These are phyloP conservation scores for Otus scops DNA, from an alignment of 2,797 vertebrate species.

Conservation along the genomic window DNA sequence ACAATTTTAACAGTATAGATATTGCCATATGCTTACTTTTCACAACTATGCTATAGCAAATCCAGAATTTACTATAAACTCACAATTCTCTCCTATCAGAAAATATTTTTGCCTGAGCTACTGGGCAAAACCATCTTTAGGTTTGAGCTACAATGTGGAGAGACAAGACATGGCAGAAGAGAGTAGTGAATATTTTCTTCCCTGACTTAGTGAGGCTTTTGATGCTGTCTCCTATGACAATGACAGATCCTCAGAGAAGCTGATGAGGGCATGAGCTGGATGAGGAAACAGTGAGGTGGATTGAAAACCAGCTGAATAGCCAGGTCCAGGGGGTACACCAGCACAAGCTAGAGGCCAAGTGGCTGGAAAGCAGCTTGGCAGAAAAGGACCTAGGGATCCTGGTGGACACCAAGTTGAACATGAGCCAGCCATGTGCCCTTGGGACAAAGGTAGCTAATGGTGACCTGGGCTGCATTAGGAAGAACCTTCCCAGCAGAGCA, in stretches of 20 bases:
- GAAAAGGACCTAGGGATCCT: not conserved
- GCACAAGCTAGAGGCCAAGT: not conserved
- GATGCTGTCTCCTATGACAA: not conserved
- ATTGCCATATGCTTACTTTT: not conserved
- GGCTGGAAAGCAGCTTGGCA: not conserved
- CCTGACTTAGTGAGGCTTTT: not conserved
- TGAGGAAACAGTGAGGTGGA: not conserved
- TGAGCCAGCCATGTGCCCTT: not conserved
- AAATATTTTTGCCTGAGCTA: not conserved
- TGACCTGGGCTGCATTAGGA: not conserved
- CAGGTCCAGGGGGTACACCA: not conserved
- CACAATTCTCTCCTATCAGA: not conserved
- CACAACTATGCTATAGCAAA: not conserved
- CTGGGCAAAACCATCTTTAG: not conserved
- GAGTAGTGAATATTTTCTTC: not conserved
- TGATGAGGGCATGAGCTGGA: not conserved
- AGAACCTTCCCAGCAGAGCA: not conserved
- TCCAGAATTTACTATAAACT: not conserved
- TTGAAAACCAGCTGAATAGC: not conserved
- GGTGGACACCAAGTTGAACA: not conserved
- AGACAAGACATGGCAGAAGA: not conserved
- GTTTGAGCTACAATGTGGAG: not conserved
- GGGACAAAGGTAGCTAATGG: not conserved
- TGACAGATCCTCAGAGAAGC: not conserved
- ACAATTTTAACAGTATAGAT: not conserved